Evolutionary conservation across 2,113 vertebrate species (phyloP), one percentile per base, ranked within the genome.

Genomic region (Jaculus jaculus): DNA sequence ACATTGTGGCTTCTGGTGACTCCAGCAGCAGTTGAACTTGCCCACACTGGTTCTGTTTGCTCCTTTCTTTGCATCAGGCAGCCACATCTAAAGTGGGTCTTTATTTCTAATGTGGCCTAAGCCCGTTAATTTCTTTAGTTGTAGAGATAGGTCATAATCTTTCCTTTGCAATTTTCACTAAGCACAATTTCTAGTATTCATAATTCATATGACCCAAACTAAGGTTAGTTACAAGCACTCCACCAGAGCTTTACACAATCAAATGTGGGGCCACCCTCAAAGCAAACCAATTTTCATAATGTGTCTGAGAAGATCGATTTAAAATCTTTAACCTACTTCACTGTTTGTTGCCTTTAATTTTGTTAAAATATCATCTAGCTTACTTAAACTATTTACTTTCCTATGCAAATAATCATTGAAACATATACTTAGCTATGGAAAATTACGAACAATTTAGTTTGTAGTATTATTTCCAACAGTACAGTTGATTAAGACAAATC

Each of bases 11-110:
- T 95, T 89, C 77, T 91, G 32, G 37, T 97, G 95, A 96, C 91
- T 96, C 96, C 94, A 39, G 42, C 73, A 65, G 77, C 39, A 74
- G 63, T 69, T 87, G 39, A 23, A 94, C 96, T 95, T 94, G 91
- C 90, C 82, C 81, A 94, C 66, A 96, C 96, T 96, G 94, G 93
- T 97, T 95, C 65, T 82, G 78, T 47, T 54, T 91, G 47, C 91
- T 91, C 51, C 65, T 54, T 95, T 90, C 71, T 87, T 72, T 92
- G 23, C 37, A 61, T 51, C 75, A 84, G 39, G 42, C 89, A 89
- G 68, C 34, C 37, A 84, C 72, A 86, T 84, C 81, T 28, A 69
- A 74, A 92, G 37, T 63, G 78, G 51, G 12, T 86, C 81, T 91
- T 92, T 28, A 83, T 65, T 92, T 92, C 68, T 85, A 71, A 69